phyloP scores from a whole-genome alignment of 2,797 vertebrate genomes.

The Semotilus atromaculatus region DNA sequence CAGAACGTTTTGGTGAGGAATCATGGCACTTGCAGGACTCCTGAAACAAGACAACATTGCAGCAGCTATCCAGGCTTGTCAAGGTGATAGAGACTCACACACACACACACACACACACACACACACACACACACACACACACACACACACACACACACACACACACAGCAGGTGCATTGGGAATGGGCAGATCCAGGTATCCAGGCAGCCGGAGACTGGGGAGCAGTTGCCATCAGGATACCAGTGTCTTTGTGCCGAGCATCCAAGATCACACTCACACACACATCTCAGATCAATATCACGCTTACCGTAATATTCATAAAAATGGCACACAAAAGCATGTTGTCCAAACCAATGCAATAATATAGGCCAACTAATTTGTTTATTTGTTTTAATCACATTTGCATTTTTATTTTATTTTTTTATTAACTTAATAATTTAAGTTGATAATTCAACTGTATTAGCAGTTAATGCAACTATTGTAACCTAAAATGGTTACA shows the following conservation, averaged over 20 bases:
- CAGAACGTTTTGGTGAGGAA: constrained; percentile 55
- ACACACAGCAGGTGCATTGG: constrained; percentile 52
- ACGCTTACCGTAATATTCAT: constrained; percentile 55
- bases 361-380: neutral
- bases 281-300: constrained; percentile 54
- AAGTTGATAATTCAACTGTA: too few species aligned
- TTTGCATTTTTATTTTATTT: neutral
- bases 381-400: neutral
- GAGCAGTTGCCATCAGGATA: constrained; percentile 69
- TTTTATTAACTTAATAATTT: too few species aligned
- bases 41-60: constrained; percentile 81
- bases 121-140: constrained; percentile 38
- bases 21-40: constrained; percentile 81
- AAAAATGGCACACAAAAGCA: constrained; percentile 53
- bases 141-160: constrained; percentile 50
- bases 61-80: constrained; percentile 80
- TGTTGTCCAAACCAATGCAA: constrained; percentile 53
- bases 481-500: neutral
- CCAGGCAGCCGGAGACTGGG: constrained; percentile 71
- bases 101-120: constrained; percentile 22
- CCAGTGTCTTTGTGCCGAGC: constrained; percentile 65
- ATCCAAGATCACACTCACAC: constrained; percentile 56
- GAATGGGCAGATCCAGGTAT: constrained; percentile 67
- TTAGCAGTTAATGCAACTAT: too few species aligned
- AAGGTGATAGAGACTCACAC: constrained; percentile 72